Percentiles rank a stretch among this genome's conserved stretches.
These are phyloP conservation scores for Anastatus disparis DNA, from an alignment of 1,140 invertebrate species.

Conservation along the genomic window DNA sequence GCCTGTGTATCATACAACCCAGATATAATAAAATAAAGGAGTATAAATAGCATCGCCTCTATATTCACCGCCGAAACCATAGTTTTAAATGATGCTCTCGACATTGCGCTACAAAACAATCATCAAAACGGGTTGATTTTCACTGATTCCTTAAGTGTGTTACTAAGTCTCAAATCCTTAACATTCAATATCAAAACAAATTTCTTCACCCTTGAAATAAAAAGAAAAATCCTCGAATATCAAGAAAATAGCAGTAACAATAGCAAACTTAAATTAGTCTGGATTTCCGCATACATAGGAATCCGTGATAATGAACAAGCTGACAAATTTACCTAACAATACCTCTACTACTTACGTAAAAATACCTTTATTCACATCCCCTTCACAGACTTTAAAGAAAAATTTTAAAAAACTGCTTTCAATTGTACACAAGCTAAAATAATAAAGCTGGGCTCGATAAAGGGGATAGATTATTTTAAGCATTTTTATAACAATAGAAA, in stretches of 20 bases:
- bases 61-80: constrained; percentile 22
- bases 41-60: neutral
- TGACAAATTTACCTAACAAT: neutral
- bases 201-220: constrained; percentile 1
- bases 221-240: neutral
- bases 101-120: neutral
- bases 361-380: neutral
- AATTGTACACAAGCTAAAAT: neutral
- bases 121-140: neutral
- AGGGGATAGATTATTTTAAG: neutral
- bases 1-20: no score
- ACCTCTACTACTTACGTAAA: neutral
- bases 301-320: neutral
- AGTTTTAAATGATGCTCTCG: constrained; percentile 9
- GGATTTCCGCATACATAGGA: neutral
- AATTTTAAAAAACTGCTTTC: neutral
- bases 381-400: neutral
- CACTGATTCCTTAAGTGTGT: constrained; percentile 12
- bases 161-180: neutral
- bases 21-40: no score
- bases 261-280: neutral
- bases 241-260: neutral
- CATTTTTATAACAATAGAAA: neutral
- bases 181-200: neutral
- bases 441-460: neutral